Conservation (phyloP, 2,797 vertebrate genomes). For the Hoplostethus mediterraneus region DNA sequence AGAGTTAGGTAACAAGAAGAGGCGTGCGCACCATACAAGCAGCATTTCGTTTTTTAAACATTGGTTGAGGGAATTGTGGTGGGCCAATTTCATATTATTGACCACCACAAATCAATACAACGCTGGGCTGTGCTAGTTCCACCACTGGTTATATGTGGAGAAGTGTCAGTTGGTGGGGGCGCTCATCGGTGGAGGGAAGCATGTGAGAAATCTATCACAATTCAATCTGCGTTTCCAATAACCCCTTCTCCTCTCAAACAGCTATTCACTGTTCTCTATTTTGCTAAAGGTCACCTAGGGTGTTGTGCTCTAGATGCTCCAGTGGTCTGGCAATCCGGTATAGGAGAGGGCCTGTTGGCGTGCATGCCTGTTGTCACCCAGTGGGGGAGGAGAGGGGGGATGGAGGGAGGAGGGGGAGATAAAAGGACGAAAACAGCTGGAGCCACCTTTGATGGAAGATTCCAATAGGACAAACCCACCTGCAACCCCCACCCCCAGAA, state of each 20-base stretch:
- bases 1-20: neutral
- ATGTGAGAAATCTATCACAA: conserved; percentile 43
- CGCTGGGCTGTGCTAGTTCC: neutral
- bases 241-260: conserved; percentile 21
- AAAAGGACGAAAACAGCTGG: conserved; percentile 58
- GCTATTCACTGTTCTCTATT: conserved; percentile 43
- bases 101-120: conserved; percentile 5
- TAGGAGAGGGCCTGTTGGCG: conserved; percentile 61
- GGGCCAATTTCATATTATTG: conserved; percentile 5
- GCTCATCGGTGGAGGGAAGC: conserved; percentile 6
- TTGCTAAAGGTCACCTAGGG: conserved; percentile 76
- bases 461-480: conserved; percentile 50
- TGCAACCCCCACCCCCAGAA: conserved; percentile 48
- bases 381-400: conserved; percentile 3
- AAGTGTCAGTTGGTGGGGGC: conserved; percentile 20
- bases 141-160: conserved; percentile 8
- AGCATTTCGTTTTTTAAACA: neutral
- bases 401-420: neutral
- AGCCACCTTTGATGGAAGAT: conserved; percentile 51
- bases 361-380: conserved; percentile 42
- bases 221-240: conserved; percentile 45
- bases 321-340: conserved; percentile 71
- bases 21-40: neutral
- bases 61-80: neutral
- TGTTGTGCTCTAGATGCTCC: conserved; percentile 65